Evolutionary conservation across 1,140 invertebrate genomes (phyloP).

Genomic region (Sitophilus oryzae): DNA sequence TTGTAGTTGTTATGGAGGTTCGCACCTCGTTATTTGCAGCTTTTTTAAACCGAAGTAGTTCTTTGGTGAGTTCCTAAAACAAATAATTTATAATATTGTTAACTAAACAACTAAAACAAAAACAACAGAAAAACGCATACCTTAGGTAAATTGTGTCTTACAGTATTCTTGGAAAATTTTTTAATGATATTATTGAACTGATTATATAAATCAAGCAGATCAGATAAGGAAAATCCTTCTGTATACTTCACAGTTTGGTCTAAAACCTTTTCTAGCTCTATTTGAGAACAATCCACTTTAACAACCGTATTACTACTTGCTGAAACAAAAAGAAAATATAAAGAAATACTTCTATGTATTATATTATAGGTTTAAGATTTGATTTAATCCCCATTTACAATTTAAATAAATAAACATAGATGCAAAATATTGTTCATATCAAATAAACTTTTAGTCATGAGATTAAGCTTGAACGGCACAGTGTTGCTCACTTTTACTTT

Average conservation of each 20-base stretch:
- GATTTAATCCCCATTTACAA: background rate
- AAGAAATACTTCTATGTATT: background rate
- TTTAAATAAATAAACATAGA: too few species aligned
- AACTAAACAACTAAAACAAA: background rate
- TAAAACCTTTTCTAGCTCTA: slow-evolving; percentile 54
- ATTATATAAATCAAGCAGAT: slow-evolving; percentile 57
- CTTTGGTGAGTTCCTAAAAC: background rate
- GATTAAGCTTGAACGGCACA: too few species aligned
- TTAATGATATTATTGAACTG: slow-evolving; percentile 53
- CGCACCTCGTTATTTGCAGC: too few species aligned
- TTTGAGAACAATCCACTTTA: slow-evolving; percentile 53
- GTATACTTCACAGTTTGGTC: slow-evolving; percentile 52
- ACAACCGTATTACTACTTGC: slow-evolving; percentile 29
- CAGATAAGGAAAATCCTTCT: slow-evolving; percentile 50
- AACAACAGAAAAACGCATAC: slow-evolving; percentile 38
- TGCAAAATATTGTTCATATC: too few species aligned
- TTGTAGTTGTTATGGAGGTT: too few species aligned
- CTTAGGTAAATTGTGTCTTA: slow-evolving; percentile 56
- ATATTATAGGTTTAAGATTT: background rate
- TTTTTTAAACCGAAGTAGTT: background rate
- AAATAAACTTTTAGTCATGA: too few species aligned
- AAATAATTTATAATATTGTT: background rate
- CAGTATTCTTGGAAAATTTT: slow-evolving; percentile 47
- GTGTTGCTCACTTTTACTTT: too few species aligned
- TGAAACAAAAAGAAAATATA: slow-evolving; percentile 12